A percentile compares a stretch with the other conserved stretches of the same genome.
These are phyloP conservation scores for Drosophila nannoptera DNA, from an alignment of 1,140 invertebrate species.

Conservation along the genomic window DNA sequence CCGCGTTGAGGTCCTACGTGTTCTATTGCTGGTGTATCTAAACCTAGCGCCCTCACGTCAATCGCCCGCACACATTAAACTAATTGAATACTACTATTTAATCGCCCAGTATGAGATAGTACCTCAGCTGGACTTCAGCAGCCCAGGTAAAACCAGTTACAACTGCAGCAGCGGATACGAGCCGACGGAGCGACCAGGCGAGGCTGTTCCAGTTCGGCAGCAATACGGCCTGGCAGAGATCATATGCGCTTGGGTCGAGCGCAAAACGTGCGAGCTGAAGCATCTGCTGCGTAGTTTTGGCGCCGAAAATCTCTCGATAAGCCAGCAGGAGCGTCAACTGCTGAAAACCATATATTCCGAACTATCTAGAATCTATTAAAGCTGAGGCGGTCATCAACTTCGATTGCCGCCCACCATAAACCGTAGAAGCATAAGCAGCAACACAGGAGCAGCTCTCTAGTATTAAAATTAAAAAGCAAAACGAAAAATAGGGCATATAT, in stretches of 20 bases:
- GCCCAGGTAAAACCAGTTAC: no score
- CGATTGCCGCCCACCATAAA: no score
- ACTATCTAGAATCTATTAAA: slow-evolving; percentile 50
- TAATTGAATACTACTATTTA: slow-evolving; percentile 70
- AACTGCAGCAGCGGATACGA: slow-evolving; percentile 11
- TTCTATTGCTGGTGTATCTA: slow-evolving; percentile 65
- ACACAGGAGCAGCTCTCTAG: no score
- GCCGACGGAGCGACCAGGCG: slow-evolving; percentile 50
- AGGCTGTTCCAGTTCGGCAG: slow-evolving; percentile 58
- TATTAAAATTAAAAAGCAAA: neutral
- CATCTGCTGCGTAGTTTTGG: slow-evolving; percentile 54
- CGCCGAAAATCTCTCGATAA: slow-evolving; percentile 48
- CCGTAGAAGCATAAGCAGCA: no score
- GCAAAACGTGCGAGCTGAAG: slow-evolving; percentile 65
- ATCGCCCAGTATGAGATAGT: slow-evolving; percentile 54
- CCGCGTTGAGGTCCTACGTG: slow-evolving; percentile 64
- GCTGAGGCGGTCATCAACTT: no score
- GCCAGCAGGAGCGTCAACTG: slow-evolving; percentile 50
- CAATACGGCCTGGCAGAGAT: slow-evolving; percentile 69
- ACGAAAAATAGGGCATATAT: neutral
- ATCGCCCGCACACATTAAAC: slow-evolving; percentile 76
- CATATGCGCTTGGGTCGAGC: slow-evolving; percentile 61
- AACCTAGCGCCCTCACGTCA: slow-evolving; percentile 72
- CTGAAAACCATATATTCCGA: slow-evolving; percentile 46
- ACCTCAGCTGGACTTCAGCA: neutral